These are phyloP conservation scores for Pseudois nayaur DNA, from an alignment of 2,113 vertebrate genomes.

Conservation along the genomic window DNA sequence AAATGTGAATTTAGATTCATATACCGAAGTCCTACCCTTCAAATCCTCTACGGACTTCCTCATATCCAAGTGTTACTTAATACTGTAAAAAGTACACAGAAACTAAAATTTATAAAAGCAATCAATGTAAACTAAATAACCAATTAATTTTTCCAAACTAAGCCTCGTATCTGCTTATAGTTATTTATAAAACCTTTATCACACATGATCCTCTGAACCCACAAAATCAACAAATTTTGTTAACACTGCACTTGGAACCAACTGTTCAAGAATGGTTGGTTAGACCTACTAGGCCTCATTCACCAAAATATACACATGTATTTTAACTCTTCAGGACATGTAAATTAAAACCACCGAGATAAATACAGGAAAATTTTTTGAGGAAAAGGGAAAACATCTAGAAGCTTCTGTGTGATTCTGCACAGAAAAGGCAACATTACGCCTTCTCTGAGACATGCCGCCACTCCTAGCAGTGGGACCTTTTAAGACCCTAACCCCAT, in stretches of 20 bases:
- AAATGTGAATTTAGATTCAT: not conserved
- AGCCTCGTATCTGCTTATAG: not conserved
- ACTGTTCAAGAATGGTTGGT: not conserved
- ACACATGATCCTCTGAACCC: not conserved
- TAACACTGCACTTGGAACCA: not conserved
- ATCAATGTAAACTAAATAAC: slow-evolving; percentile 7
- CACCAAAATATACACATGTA: not conserved
- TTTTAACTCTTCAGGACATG: not conserved
- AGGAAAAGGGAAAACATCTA: not conserved
- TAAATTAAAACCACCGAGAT: not conserved
- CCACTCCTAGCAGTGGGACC: not conserved
- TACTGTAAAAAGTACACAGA: slow-evolving; percentile 1
- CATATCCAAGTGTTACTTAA: not conserved
- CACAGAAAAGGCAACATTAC: not conserved
- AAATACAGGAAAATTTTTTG: not conserved
- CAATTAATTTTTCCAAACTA: slow-evolving; percentile 6
- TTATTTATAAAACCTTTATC: not conserved
- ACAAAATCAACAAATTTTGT: not conserved
- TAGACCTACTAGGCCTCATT: not conserved
- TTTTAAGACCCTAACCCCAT: not conserved
- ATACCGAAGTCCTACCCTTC: not conserved
- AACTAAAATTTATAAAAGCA: not conserved
- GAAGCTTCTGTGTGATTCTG: not conserved
- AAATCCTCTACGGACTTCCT: not conserved
- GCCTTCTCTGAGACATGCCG: not conserved